phyloP scores from a whole-genome alignment of 30 jellyfish, hydroid and myxozoan genomes.

The Morbakka virulenta region DNA sequence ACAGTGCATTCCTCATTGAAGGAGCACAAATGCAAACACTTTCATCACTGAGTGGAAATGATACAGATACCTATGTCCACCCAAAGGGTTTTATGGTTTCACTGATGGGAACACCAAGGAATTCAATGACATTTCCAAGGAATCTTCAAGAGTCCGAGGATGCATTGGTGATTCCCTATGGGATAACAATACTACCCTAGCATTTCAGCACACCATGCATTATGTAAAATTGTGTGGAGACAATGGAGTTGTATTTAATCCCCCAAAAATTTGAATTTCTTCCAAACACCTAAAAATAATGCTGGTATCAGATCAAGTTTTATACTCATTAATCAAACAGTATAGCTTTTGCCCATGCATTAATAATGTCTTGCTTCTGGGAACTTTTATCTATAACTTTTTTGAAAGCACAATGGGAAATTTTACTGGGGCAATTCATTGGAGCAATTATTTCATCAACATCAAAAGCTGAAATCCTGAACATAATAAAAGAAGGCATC shows the following conservation, averaged over 20 bases:
- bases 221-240: slow-evolving; percentile 15
- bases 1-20: slow-evolving; percentile 24
- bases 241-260: slow-evolving; percentile 43
- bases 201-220: slow-evolving; percentile 46
- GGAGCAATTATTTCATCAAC: slow-evolving; percentile 1
- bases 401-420: too few species aligned
- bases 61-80: slow-evolving; percentile 44
- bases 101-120: slow-evolving; percentile 61
- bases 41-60: slow-evolving; percentile 71
- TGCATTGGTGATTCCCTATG: slow-evolving; percentile 25
- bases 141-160: slow-evolving; percentile 17
- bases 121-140: slow-evolving; percentile 13
- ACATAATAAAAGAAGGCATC: slow-evolving; percentile 26
- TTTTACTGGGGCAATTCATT: slow-evolving; percentile 26
- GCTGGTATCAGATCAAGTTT: slow-evolving; percentile 63
- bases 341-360: slow-evolving; percentile 46
- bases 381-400: neutral
- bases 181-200: slow-evolving; percentile 4
- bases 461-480: slow-evolving; percentile 34
- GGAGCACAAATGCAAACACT: slow-evolving; percentile 24
- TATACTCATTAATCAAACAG: slow-evolving; percentile 48
- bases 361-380: slow-evolving; percentile 38
- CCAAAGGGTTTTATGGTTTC: slow-evolving; percentile 62
- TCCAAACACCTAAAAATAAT: slow-evolving; percentile 45
- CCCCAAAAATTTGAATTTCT: slow-evolving; percentile 16